Conservation (phyloP, 2,797 vertebrate genomes). For the Rhincodon typus region DNA sequence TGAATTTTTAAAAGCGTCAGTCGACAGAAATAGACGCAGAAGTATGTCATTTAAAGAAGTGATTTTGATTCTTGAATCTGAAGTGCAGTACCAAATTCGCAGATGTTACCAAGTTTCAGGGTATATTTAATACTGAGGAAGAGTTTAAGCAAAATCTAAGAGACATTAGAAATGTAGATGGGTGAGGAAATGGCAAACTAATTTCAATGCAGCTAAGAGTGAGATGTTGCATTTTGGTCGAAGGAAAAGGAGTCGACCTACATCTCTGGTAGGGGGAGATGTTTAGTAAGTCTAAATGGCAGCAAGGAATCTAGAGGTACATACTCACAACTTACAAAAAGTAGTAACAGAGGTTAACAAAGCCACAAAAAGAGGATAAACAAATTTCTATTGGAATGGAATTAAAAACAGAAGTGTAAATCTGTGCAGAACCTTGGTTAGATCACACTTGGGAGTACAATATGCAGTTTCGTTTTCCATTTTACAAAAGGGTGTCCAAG, state of each 20-base stretch:
- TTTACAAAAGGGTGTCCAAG: not conserved
- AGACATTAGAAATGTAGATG: not conserved
- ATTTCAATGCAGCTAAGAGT: not conserved
- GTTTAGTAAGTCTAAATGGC: not conserved
- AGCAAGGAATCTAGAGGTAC: not conserved
- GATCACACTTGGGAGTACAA: not conserved
- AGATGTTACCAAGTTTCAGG: not conserved
- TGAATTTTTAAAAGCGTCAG: too few species aligned
- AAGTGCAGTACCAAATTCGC: not conserved
- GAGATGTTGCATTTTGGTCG: not conserved
- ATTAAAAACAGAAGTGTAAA: not conserved
- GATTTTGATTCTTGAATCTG: too few species aligned
- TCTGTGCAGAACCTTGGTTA: not conserved
- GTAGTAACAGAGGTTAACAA: not conserved
- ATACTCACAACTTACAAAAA: not conserved
- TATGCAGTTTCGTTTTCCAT: not conserved
- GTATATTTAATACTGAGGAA: not conserved
- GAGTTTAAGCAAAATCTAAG: not conserved
- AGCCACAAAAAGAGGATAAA: not conserved
- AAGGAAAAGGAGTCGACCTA: not conserved
- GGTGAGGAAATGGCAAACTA: not conserved
- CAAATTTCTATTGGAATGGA: not conserved
- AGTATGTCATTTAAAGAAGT: too few species aligned
- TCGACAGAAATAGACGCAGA: not conserved
- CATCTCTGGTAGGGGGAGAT: not conserved